phyloP scores from a whole-genome alignment of 2,888 invertebrate genomes.

The Hermaeophaga mercurialis region DNA sequence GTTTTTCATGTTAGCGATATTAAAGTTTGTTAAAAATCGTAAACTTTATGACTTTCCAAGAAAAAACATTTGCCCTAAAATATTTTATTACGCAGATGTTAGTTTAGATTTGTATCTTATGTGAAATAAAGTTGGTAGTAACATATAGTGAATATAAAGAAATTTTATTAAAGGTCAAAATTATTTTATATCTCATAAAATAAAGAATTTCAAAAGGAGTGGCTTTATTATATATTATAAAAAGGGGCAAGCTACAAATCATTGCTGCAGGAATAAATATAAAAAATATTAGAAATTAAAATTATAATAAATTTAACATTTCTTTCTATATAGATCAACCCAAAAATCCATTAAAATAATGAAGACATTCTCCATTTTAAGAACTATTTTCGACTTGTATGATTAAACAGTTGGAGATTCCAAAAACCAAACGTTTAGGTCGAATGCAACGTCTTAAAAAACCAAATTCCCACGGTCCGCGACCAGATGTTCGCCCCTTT shows the following conservation, averaged over 20 bases:
- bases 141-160: conserved; percentile 29
- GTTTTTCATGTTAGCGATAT: too few species aligned
- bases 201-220: conserved; percentile 25
- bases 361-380: too few species aligned
- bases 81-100: conserved; percentile 20
- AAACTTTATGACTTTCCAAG: too few species aligned
- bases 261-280: too few species aligned
- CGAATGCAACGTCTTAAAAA: background rate
- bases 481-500: background rate
- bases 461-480: conserved; percentile 7
- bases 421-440: background rate
- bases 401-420: conserved; percentile 1
- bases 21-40: too few species aligned
- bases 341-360: too few species aligned
- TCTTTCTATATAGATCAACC: too few species aligned
- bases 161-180: conserved; percentile 30
- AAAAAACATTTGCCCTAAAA: conserved; percentile 21
- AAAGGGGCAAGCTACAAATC: too few species aligned
- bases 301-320: too few species aligned
- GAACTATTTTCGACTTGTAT: too few species aligned
- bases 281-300: too few species aligned
- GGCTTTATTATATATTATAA: conserved; percentile 6
- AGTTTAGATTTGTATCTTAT: conserved; percentile 30
- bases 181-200: conserved; percentile 29
- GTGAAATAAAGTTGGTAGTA: conserved; percentile 16